Conservation (phyloP, 2,888 invertebrate species). For the Protodeltote pygarga region DNA sequence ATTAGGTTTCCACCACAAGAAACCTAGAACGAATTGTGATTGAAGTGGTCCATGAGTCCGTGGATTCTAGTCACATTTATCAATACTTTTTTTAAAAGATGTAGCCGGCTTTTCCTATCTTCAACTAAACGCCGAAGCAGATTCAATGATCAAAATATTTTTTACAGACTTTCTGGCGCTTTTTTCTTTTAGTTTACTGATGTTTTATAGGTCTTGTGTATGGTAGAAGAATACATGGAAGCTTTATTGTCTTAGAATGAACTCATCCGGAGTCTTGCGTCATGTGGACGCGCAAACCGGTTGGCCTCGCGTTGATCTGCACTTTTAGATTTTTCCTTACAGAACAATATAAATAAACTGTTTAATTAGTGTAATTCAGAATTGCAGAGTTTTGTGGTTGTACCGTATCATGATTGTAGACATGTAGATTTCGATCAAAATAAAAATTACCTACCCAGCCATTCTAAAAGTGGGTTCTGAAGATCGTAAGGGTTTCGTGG, state of each 20-base stretch:
- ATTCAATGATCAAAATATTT: too few relatives aligned
- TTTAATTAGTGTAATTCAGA: conserved; percentile 11
- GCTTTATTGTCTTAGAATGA: conserved; percentile 63
- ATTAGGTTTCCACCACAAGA: conserved; percentile 25
- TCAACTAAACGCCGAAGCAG: too few relatives aligned
- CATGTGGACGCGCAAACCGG: conserved; percentile 55
- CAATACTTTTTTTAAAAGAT: too few relatives aligned
- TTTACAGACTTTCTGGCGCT: too few relatives aligned
- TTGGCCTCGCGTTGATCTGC: conserved; percentile 64
- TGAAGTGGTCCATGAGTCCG: conserved; percentile 16
- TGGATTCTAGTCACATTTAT: too few relatives aligned
- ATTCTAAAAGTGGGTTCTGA: too few relatives aligned
- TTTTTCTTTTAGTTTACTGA: too few relatives aligned
- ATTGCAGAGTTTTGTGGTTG: too few relatives aligned
- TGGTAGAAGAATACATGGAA: conserved; percentile 14
- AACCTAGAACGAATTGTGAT: conserved; percentile 42
- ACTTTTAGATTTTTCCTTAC: conserved; percentile 43
- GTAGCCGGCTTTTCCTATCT: too few relatives aligned
- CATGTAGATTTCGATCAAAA: too few relatives aligned
- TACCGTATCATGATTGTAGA: background rate
- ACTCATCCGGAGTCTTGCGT: conserved; percentile 73
- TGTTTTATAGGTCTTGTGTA: background rate
- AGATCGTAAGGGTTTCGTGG: too few relatives aligned
- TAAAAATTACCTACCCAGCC: too few relatives aligned
- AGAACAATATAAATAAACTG: conserved; percentile 26